Base-by-base conservation (phyloP, 1,140 invertebrate genomes). In the Copidosoma floridanum region DNA sequence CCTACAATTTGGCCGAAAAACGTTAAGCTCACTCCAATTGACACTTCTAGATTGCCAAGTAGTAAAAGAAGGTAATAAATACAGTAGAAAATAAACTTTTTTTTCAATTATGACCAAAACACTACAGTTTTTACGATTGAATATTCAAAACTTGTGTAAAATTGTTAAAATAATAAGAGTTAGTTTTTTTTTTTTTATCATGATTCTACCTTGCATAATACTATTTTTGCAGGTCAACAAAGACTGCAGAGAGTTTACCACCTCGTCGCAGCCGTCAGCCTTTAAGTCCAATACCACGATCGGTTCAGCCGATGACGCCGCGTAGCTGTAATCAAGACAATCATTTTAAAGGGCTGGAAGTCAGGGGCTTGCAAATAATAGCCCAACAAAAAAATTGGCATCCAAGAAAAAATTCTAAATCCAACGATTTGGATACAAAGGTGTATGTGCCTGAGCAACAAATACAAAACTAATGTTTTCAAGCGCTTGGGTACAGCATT, bases 11-110 rank as follows among this genome's bases (percentile, higher is more conserved):
- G 69, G 68, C 70, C 74, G 27, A 78, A 77, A 68, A 80, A 78
- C 62, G 40, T 79, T 8, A 75, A 71, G 51, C 74, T 80, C 27
- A 72, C 76, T 50, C 78, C 78, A 21, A 73, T 80, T 44, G 74
- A 78, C 57, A 65, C 68, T 46, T 68, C 76, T 6, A 67, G 61
- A 66, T 47, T 80, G 60, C 68, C 75, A 35, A 75, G 65, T 62
- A 70, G 64, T 52, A 77, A 71, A 66, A 72, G 74, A 51, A 71
- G 77, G 78, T 78, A 65, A 57, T 41, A 55, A 46, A 12, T 29
- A 23, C 12, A 11, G 3, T 10, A 23, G 16, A 29, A 38, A n/a
- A 50, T 32, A 29, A 32, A 24, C 41, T 2, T 44, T 16, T 3
- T 2, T 20, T 24, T 55, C 23, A 40, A 21, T 32, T 24, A 26